Conservation (phyloP, 1,140 invertebrate genomes). For the Argopecten irradians region DNA sequence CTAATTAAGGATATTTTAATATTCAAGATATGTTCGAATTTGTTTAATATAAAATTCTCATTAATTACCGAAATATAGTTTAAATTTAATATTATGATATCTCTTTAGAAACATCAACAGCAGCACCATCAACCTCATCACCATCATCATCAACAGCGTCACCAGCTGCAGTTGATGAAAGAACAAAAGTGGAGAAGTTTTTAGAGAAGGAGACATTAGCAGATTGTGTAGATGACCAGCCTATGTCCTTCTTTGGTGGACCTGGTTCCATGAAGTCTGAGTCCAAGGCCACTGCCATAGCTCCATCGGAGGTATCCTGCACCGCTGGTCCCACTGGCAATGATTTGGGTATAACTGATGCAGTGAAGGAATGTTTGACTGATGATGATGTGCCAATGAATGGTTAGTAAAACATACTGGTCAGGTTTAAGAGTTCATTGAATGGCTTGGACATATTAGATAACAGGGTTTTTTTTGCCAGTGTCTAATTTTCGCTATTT, state of each 20-base stretch:
- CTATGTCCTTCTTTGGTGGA: slow-evolving; percentile 23
- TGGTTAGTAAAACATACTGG: neutral
- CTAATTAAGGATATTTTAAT: no score
- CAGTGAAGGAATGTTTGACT: slow-evolving; percentile 74
- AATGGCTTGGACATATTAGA: no score
- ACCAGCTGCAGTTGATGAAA: neutral
- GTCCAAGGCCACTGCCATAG: neutral
- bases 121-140: neutral
- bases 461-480: no score
- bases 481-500: no score
- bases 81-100: neutral
- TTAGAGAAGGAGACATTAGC: slow-evolving; percentile 56
- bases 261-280: slow-evolving; percentile 21
- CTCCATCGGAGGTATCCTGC: neutral
- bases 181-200: slow-evolving; percentile 39
- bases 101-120: neutral
- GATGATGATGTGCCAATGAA: slow-evolving; percentile 33
- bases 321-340: slow-evolving; percentile 70
- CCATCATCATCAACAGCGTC: neutral
- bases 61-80: no score
- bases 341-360: slow-evolving; percentile 74
- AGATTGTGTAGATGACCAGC: slow-evolving; percentile 47
- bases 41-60: no score
- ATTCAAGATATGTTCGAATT: no score
- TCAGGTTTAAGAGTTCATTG: no score